These are phyloP conservation scores for Enoplosus armatus DNA, from an alignment of 2,797 vertebrate genomes.

Conservation along the genomic window DNA sequence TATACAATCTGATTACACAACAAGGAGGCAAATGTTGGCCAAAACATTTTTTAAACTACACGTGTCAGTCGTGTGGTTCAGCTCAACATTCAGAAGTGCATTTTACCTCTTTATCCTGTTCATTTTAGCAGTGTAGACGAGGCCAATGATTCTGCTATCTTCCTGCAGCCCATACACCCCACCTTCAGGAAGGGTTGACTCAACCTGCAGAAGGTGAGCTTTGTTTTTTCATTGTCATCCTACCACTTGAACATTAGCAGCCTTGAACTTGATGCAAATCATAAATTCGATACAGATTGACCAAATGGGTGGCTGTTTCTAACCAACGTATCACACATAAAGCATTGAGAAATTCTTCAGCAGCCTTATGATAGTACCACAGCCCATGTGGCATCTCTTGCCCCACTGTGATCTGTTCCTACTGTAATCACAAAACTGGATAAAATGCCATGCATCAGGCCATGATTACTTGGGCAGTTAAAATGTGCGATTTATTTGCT, in stretches of 20 bases:
- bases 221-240: background rate
- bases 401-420: background rate
- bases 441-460: background rate
- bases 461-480: background rate
- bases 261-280: background rate
- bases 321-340: background rate
- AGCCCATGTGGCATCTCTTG: background rate
- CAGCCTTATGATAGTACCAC: background rate
- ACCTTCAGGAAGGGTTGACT: constrained; percentile 67
- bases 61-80: background rate
- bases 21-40: background rate
- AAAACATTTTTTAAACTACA: background rate
- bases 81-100: background rate
- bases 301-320: background rate
- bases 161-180: constrained; percentile 77
- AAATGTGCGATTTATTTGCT: background rate
- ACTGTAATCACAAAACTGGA: background rate
- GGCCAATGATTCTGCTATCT: constrained; percentile 82
- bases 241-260: background rate
- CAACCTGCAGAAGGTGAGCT: constrained; percentile 63
- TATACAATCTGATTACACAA: background rate
- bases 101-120: constrained; percentile 77
- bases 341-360: background rate
- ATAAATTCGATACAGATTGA: background rate
- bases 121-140: constrained; percentile 81